A percentile compares a stretch with the other conserved stretches of the same genome.
phyloP scores from a whole-genome alignment of 2,888 invertebrate species.

The Parelbella ahira region DNA sequence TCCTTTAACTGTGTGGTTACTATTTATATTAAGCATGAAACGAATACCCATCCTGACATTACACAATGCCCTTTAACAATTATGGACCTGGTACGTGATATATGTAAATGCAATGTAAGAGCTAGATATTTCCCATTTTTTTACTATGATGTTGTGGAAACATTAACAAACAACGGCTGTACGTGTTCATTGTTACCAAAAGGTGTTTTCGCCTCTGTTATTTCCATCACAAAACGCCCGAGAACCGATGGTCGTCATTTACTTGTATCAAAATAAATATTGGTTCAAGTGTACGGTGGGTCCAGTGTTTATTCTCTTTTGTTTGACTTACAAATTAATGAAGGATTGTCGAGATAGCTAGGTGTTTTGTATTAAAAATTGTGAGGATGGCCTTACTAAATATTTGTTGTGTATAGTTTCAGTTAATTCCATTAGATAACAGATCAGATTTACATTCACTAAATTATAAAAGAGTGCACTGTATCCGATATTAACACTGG shows the following conservation, averaged over 20 bases:
- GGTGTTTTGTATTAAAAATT: slow-evolving; percentile 41
- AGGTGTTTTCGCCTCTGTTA: slow-evolving; percentile 49
- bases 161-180: slow-evolving; percentile 42
- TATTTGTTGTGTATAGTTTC: slow-evolving; percentile 37
- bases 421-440: slow-evolving; percentile 26
- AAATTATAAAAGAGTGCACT: too few relatives aligned
- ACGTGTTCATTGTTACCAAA: slow-evolving; percentile 58
- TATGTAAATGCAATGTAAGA: slow-evolving; percentile 5
- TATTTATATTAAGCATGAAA: slow-evolving; percentile 47
- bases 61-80: slow-evolving; percentile 10
- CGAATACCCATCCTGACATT: slow-evolving; percentile 12
- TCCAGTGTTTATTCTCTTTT: slow-evolving; percentile 67
- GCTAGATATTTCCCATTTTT: slow-evolving; percentile 39
- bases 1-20: slow-evolving; percentile 50
- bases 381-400: slow-evolving; percentile 38
- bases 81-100: slow-evolving; percentile 5
- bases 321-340: slow-evolving; percentile 72
- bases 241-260: slow-evolving; percentile 69
- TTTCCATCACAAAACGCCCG: slow-evolving; percentile 71
- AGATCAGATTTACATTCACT: background rate
- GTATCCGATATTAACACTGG: too few relatives aligned
- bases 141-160: slow-evolving; percentile 30
- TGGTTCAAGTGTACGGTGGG: slow-evolving; percentile 68
- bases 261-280: slow-evolving; percentile 76
- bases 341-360: slow-evolving; percentile 61